Percentiles rank a stretch among this genome's conserved stretches.
Evolutionary conservation across 2,797 vertebrate genomes (phyloP).

Genomic region (Falco cherrug): DNA sequence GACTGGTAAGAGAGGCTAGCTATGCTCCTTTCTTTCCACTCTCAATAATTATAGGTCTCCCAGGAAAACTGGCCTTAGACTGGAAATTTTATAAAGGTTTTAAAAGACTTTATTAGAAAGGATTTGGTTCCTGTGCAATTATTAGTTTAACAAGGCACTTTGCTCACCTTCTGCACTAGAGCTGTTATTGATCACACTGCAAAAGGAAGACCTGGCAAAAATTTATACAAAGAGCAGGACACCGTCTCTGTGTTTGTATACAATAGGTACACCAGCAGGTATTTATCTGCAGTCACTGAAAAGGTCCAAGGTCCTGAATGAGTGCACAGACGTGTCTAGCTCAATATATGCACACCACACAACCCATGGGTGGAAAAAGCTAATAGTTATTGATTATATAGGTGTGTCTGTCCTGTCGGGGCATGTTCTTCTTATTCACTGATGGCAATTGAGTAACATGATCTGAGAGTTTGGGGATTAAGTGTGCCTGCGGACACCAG

Average conservation of each 20-base stretch:
- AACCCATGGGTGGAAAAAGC: background rate
- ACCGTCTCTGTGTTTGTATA: background rate
- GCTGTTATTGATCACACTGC: slow-evolving; percentile 29
- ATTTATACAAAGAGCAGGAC: background rate
- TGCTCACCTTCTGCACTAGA: background rate
- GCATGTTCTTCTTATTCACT: background rate
- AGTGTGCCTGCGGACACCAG: background rate
- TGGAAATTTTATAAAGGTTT: slow-evolving; percentile 54
- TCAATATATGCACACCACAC: accelerated
- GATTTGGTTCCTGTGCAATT: slow-evolving; percentile 47
- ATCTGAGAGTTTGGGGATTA: background rate
- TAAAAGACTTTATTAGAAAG: slow-evolving; percentile 56
- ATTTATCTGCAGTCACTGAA: background rate
- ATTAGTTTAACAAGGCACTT: slow-evolving; percentile 51
- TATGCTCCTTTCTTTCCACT: slow-evolving; percentile 10
- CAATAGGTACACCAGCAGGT: background rate
- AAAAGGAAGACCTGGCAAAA: background rate
- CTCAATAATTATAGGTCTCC: slow-evolving; percentile 23
- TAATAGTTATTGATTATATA: background rate
- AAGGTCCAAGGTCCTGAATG: background rate
- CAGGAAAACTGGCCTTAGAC: slow-evolving; percentile 7
- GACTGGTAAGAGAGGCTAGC: background rate
- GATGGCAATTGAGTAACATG: background rate
- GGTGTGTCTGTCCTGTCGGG: background rate
- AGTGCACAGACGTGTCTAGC: background rate